Base-by-base conservation (phyloP, 2,797 vertebrate genomes). In the Poeciliopsis infans region DNA sequence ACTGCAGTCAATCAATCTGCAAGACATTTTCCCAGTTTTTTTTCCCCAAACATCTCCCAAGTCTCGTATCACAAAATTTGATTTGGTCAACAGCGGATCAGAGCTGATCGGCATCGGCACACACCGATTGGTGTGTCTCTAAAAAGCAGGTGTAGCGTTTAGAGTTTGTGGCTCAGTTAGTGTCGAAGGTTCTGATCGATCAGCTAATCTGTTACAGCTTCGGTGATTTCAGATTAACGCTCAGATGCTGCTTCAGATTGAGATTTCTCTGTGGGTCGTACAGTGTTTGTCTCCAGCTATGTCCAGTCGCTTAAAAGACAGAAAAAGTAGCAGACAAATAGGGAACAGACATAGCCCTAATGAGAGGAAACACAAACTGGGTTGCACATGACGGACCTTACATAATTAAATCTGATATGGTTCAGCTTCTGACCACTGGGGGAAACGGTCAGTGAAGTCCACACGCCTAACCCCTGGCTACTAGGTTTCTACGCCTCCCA, bases 231-330 rank as follows among this genome's bases (percentile, higher is more conserved):
- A 51, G 18, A 69, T 70, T 11, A 72, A 75, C 66, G 77, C 78
- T 82, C 18, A 69, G 51, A 75, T 91, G 86, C 88, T 88, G 85
- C 88, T 91, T 88, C 66, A 76, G 79, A 82, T 41, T 77, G 55
- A 84, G 78, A 74, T 78, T 31, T 76, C 51, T 79, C 72, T 69
- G 75, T 0, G 7, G 0, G 41, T 79, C 72, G 68, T 79, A 88
- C 81, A 85, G 83, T 77, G 86, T 90, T 82, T 74, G 79, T 78
- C 80, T 88, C 81, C 51, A 74, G 76, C 83, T 33, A 80, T 72
- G 75, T 81, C 84, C 80, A 79, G 82, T 83, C 78, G 53, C 55
- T 53, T 66, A 49, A 55, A 39, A 75, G 75, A 90, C 76, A 76
- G n/a, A 7, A 28, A 86, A 75, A 61, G 28, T 31, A 78, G 70